A percentile compares a stretch with the other conserved stretches of the same genome.
phyloP scores from a whole-genome alignment of 2,113 vertebrate genomes.

The Abramis brama region DNA sequence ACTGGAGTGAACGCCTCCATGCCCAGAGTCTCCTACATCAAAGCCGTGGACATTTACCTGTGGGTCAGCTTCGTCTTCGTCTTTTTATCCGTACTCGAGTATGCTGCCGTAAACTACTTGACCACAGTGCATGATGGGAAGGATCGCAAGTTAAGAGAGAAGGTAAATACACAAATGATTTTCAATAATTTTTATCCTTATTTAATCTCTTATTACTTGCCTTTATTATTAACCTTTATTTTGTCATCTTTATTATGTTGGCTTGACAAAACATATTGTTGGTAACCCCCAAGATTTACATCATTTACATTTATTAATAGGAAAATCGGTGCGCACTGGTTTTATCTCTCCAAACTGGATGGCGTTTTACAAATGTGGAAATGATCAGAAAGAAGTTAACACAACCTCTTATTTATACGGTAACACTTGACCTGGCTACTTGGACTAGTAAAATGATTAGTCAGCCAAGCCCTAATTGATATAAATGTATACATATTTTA shows the following conservation, averaged over 20 bases:
- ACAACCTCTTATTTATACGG: neutral
- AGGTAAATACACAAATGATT: conserved; percentile 76
- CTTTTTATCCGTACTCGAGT: conserved; percentile 79
- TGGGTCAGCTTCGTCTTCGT: conserved; percentile 82
- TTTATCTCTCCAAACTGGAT: neutral
- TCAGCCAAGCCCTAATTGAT: neutral
- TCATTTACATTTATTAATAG: neutral
- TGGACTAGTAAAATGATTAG: neutral
- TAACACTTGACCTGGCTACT: neutral
- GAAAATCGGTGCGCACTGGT: neutral
- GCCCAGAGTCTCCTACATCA: conserved; percentile 81
- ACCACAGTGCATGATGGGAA: conserved; percentile 89
- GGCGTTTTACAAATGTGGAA: neutral
- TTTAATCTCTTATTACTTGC: neutral
- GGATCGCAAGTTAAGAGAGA: conserved; percentile 83
- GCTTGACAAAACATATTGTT: neutral
- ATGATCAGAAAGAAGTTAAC: neutral
- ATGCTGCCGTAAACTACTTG: conserved; percentile 90
- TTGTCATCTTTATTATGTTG: neutral
- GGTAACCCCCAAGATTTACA: neutral
- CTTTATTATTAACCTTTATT: neutral
- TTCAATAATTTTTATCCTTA: no score
- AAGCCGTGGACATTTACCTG: conserved; percentile 80
- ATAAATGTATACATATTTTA: neutral
- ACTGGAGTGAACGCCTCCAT: conserved; percentile 82